Percentiles rank a stretch among this genome's conserved stretches.
Evolutionary conservation across 2,888 invertebrate species (phyloP).

Genomic region (Mythimna vitellina): DNA sequence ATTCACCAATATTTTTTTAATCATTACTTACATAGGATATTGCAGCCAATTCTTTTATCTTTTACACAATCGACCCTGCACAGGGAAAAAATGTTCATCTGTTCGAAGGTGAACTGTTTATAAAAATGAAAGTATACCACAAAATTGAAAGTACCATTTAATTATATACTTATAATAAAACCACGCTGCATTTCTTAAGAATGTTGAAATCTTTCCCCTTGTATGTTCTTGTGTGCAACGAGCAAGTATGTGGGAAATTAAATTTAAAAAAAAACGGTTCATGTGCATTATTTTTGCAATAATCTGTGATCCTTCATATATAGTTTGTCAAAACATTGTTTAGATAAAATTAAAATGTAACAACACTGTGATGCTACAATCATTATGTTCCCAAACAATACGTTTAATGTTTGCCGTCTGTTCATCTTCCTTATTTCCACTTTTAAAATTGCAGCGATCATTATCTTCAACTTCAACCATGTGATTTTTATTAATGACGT

Average conservation of each 20-base stretch:
- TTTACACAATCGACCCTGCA: conserved; percentile 47
- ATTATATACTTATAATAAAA: conserved; percentile 19
- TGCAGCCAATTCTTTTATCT: background rate
- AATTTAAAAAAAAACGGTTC: background rate
- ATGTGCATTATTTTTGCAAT: background rate
- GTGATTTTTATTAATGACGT: background rate
- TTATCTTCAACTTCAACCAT: background rate
- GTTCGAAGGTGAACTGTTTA: conserved; percentile 48
- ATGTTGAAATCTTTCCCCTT: conserved; percentile 21
- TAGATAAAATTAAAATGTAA: background rate
- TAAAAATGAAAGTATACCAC: conserved; percentile 35
- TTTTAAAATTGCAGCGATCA: conserved; percentile 10
- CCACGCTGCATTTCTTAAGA: conserved; percentile 28
- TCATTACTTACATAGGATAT: background rate
- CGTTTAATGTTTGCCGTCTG: background rate
- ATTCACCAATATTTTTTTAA: background rate
- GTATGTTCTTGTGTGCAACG: background rate
- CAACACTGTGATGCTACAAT: background rate
- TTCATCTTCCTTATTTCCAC: background rate
- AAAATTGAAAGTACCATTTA: conserved; percentile 17
- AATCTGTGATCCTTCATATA: background rate
- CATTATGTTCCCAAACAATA: conserved; percentile 5
- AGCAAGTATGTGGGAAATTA: background rate
- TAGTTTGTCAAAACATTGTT: background rate
- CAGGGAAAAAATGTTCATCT: conserved; percentile 44